phyloP scores from a whole-genome alignment of 2,888 invertebrate genomes.

The Harmothoe impar region DNA sequence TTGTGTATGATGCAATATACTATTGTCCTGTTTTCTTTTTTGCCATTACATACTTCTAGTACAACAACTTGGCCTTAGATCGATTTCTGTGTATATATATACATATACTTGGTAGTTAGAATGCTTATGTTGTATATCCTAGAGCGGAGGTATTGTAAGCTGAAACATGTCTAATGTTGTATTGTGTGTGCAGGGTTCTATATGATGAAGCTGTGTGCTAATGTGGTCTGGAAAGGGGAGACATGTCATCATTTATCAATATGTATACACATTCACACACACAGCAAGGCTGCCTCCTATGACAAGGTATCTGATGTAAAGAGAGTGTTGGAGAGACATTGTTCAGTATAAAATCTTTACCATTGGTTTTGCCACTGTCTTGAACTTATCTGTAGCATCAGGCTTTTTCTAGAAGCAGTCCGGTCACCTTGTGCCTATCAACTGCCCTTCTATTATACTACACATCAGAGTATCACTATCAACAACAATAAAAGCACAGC shows the following conservation, averaged over 20 bases:
- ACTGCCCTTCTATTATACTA: slow-evolving; percentile 15
- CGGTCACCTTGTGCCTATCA: slow-evolving; percentile 38
- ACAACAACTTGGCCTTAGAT: slow-evolving; percentile 33
- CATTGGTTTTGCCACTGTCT: slow-evolving; percentile 12
- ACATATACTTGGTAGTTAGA: slow-evolving; percentile 38
- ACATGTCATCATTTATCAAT: not conserved
- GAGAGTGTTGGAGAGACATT: not conserved
- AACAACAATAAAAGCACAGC: too few species aligned
- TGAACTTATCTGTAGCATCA: not conserved
- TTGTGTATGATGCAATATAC: slow-evolving; percentile 37
- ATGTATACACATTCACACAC: slow-evolving; percentile 8
- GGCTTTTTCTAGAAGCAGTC: slow-evolving; percentile 26
- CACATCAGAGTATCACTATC: too few species aligned
- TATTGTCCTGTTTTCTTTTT: slow-evolving; percentile 5
- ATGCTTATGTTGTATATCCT: not conserved
- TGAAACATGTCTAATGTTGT: not conserved
- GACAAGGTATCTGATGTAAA: not conserved
- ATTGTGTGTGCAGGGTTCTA: slow-evolving; percentile 12
- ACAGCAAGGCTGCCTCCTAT: not conserved
- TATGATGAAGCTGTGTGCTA: slow-evolving; percentile 3
- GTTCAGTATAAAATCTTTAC: not conserved
- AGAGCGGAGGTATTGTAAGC: slow-evolving; percentile 1
- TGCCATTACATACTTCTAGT: slow-evolving; percentile 2
- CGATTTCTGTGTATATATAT: slow-evolving; percentile 8
- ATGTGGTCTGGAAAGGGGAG: not conserved